Evolutionary conservation across 37 sponge, comb jelly and placozoan species (phyloP).

Genomic region (Agelas oroides): DNA sequence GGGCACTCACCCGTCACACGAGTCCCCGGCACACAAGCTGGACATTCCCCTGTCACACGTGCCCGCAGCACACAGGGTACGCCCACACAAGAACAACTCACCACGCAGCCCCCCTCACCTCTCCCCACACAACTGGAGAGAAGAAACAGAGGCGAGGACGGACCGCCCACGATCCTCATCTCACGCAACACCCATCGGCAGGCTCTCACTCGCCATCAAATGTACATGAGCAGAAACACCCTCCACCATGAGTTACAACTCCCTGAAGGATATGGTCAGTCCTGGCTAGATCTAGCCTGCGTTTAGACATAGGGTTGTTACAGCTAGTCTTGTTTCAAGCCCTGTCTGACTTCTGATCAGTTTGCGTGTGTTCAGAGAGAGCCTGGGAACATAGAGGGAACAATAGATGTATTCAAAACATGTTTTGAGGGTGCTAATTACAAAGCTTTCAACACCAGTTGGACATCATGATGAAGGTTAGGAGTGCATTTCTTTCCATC

Average conservation of each 20-base stretch:
- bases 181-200: neutral
- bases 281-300: no score
- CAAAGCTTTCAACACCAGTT: no score
- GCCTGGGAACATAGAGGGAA: no score
- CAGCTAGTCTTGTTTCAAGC: no score
- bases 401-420: no score
- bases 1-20: neutral
- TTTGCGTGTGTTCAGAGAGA: no score
- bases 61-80: constrained; percentile 19
- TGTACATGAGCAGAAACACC: constrained; percentile 66
- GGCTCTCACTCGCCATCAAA: constrained; percentile 43
- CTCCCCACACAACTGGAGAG: neutral
- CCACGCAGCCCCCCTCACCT: neutral
- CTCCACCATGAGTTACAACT: constrained; percentile 80
- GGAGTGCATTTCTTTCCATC: no score
- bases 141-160: no score
- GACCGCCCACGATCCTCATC: neutral
- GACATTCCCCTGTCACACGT: neutral
- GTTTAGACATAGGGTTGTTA: no score
- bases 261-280: constrained; percentile 86
- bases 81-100: constrained; percentile 50
- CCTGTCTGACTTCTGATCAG: no score
- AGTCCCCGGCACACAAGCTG: neutral
- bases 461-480: no score
- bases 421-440: no score